Base-by-base conservation (phyloP, 1,140 invertebrate genomes). In the Drosophila malerkotliana region DNA sequence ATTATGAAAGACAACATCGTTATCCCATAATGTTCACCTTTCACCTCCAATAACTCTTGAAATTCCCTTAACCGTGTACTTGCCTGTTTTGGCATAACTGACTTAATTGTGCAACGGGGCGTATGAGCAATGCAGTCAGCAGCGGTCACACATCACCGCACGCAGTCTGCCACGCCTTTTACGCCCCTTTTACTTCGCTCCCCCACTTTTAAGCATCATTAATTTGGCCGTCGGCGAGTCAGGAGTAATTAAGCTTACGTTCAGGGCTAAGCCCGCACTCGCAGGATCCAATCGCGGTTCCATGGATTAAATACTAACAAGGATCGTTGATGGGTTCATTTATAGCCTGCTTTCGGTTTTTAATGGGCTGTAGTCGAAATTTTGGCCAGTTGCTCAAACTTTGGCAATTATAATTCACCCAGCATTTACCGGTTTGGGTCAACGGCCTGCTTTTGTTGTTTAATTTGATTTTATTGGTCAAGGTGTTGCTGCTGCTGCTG, bases 401-500 rank as follows among this genome's bases (percentile, higher is more conserved):
- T 21, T 18, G 51, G 44, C 56, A 68, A 73, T 68, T 82, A 69
- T 58, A 64, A 73, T 63, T 51, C 18, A 14, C n/a, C 18, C 26
- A 45, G 5, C n/a, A 41, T 28, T 32, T 39, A 44, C 21, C 39
- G 10, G 32, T n/a, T 49, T 12, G 41, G 45, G 26, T 66, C 72
- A 47, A 54, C 48, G 58, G 32, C 34, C 48, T 67, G 55, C 41
- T 77, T 58, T 48, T 47, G 71, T 57, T 63, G 41, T 88, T 87
- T 82, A 78, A 82, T 87, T 87, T 82, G 74, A 82, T 87, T 87
- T 85, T 79, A 79, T 76, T 79, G 81, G 75, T 67, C 67, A 77
- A 77, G 81, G 76, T 84, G 76, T 62, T 81, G 72, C 47, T 47
- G 37, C 10, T 53, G 21, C 10, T 34, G 28, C 1, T 32, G 21